These are phyloP conservation scores for Champsocephalus esox DNA, from an alignment of 2,797 vertebrate species.

Conservation along the genomic window DNA sequence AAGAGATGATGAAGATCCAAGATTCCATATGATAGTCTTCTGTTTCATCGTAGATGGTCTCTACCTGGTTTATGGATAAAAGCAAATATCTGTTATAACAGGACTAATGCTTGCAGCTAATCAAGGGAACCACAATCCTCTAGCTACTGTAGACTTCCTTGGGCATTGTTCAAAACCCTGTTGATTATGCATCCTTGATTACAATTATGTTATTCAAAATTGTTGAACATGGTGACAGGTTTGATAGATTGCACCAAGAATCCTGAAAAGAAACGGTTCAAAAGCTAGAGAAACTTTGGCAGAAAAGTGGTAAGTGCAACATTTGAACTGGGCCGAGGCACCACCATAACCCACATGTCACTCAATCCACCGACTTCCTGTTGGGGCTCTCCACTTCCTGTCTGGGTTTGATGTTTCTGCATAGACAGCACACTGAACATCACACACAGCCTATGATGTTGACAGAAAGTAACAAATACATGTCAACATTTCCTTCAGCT, in stretches of 20 bases:
- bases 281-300: background rate
- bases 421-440: slow-evolving; percentile 21
- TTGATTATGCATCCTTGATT: background rate
- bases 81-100: too few relatives aligned
- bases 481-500: slow-evolving; percentile 41
- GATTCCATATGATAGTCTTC: too few relatives aligned
- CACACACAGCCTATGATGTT: slow-evolving; percentile 37
- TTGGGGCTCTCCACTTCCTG: slow-evolving; percentile 49
- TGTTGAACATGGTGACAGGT: background rate
- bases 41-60: too few relatives aligned
- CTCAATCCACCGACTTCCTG: slow-evolving; percentile 39
- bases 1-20: too few relatives aligned
- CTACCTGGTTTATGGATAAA: too few relatives aligned
- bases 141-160: too few relatives aligned
- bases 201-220: background rate
- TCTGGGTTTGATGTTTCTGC: slow-evolving; percentile 24
- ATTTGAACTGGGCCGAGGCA: slow-evolving; percentile 3
- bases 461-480: slow-evolving; percentile 54
- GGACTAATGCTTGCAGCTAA: too few relatives aligned
- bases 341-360: slow-evolving; percentile 13
- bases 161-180: too few relatives aligned
- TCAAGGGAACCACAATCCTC: too few relatives aligned
- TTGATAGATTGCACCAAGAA: background rate
- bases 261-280: background rate
- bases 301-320: background rate